These are phyloP conservation scores for Agriotes lineatus DNA, from an alignment of 2,888 invertebrate genomes.

Conservation along the genomic window DNA sequence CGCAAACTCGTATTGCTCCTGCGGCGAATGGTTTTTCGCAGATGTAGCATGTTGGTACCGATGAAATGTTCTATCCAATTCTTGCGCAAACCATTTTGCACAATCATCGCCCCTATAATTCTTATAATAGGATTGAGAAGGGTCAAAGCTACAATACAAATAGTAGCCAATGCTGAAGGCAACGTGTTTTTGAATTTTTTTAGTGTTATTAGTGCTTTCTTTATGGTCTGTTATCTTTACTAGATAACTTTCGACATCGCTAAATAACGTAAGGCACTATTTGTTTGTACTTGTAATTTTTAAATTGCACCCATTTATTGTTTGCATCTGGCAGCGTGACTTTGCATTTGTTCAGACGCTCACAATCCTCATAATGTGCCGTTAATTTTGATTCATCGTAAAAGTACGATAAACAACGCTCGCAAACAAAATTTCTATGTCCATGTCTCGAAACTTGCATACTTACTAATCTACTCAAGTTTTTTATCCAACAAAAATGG, in stretches of 20 bases:
- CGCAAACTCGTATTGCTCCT: too few species aligned
- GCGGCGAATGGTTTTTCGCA: too few species aligned
- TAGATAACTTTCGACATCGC: slow-evolving; percentile 41
- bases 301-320: too few species aligned
- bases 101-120: slow-evolving; percentile 37
- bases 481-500: slow-evolving; percentile 1
- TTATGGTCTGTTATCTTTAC: neutral
- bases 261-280: slow-evolving; percentile 35
- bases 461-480: neutral
- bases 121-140: neutral
- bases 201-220: neutral
- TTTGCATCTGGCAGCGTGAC: too few species aligned
- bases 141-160: slow-evolving; percentile 36
- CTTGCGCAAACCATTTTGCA: too few species aligned
- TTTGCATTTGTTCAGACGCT: too few species aligned
- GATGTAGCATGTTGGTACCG: too few species aligned
- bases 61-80: too few species aligned
- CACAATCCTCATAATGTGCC: too few species aligned
- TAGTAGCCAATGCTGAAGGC: slow-evolving; percentile 38
- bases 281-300: slow-evolving; percentile 36
- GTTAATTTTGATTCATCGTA: too few species aligned
- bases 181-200: slow-evolving; percentile 12
- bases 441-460: slow-evolving; percentile 6
- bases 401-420: slow-evolving; percentile 27
- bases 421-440: slow-evolving; percentile 28